phyloP scores from a whole-genome alignment of 2,888 invertebrate genomes.

The Drosophila anomalata region DNA sequence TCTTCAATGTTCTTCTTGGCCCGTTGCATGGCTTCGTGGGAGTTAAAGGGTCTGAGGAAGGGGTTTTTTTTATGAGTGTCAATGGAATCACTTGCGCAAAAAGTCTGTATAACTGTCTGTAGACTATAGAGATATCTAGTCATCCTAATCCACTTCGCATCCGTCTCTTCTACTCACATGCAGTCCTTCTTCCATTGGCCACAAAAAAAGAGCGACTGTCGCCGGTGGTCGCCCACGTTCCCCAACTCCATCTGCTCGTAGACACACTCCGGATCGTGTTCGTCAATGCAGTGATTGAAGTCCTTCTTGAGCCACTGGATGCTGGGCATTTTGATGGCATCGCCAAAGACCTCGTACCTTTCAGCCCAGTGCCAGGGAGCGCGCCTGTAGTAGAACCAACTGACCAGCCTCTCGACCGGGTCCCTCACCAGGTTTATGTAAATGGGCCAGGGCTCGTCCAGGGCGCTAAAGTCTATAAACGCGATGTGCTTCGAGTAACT shows the following conservation, averaged over 20 bases:
- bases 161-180: slow-evolving; percentile 89
- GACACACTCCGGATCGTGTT: slow-evolving; percentile 91
- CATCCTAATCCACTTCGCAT: neutral
- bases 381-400: slow-evolving; percentile 95
- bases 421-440: slow-evolving; percentile 95
- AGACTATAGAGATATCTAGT: no score
- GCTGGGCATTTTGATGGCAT: slow-evolving; percentile 81
- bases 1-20: slow-evolving; percentile 93
- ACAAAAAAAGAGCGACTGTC: slow-evolving; percentile 93
- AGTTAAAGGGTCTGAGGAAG: slow-evolving; percentile 90
- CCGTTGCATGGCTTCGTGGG: slow-evolving; percentile 90
- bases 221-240: slow-evolving; percentile 92
- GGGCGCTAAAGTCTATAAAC: slow-evolving; percentile 92
- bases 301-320: slow-evolving; percentile 91
- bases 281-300: slow-evolving; percentile 92
- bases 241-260: slow-evolving; percentile 89
- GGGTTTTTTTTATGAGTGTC: slow-evolving; percentile 5
- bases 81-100: slow-evolving; percentile 11
- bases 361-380: slow-evolving; percentile 96
- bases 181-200: slow-evolving; percentile 87
- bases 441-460: slow-evolving; percentile 90
- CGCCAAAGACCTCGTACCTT: slow-evolving; percentile 82
- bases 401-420: slow-evolving; percentile 94
- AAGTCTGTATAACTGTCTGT: neutral
- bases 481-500: slow-evolving; percentile 95